Evolutionary conservation across 2,797 vertebrate genomes (phyloP).

Genomic region (Iguana delicatissima): DNA sequence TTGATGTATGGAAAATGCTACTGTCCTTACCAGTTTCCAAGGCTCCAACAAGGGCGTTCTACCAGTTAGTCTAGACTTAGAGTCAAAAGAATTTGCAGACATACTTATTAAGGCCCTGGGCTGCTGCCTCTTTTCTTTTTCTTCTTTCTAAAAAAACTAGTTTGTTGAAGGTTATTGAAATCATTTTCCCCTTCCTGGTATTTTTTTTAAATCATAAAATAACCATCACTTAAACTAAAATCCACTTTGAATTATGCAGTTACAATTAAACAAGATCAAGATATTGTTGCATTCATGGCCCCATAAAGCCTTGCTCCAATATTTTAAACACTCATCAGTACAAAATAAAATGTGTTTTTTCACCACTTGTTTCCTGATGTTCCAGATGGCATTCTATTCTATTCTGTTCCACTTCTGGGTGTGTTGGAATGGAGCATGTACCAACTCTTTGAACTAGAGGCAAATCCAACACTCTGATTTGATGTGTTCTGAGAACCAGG

Average conservation of each 20-base stretch:
- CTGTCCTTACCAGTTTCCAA: constrained; percentile 47
- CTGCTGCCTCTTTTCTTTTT: constrained; percentile 45
- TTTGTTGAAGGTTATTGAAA: constrained; percentile 62
- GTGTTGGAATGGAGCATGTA: too few relatives aligned
- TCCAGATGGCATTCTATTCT: too few relatives aligned
- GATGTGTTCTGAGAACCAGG: neutral
- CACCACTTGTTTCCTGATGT: neutral
- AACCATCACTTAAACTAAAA: constrained; percentile 66
- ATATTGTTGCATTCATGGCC: neutral
- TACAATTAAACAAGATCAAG: neutral
- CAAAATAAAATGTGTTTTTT: neutral
- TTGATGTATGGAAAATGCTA: constrained; percentile 52
- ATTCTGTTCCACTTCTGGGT: too few relatives aligned
- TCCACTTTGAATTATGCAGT: constrained; percentile 54
- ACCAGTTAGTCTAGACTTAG: constrained; percentile 22
- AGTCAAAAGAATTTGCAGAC: constrained; percentile 63
- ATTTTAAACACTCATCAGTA: neutral
- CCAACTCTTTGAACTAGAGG: too few relatives aligned
- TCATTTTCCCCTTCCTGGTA: neutral
- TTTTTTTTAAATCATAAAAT: constrained; percentile 67
- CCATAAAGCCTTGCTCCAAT: neutral
- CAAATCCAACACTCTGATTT: too few relatives aligned
- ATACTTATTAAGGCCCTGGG: constrained; percentile 64
- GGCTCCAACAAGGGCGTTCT: constrained; percentile 14
- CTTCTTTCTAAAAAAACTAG: constrained; percentile 28